Evolutionary conservation across 2,113 vertebrate genomes (phyloP).

Genomic region (Strigops habroptila): DNA sequence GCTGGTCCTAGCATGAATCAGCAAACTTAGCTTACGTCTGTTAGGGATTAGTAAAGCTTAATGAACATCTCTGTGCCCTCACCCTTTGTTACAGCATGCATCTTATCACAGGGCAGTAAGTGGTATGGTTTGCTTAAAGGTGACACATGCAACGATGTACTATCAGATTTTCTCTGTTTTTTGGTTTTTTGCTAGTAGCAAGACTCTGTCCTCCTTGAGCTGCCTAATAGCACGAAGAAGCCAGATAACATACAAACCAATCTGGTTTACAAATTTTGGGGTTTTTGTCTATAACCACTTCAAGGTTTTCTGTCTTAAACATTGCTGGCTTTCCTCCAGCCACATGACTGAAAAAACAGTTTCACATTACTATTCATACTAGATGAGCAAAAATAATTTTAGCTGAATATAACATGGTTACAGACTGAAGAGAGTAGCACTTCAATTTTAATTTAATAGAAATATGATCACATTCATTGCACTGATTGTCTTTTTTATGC

Average conservation of each 20-base stretch:
- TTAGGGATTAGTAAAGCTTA: neutral
- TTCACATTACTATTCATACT: neutral
- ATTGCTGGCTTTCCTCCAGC: neutral
- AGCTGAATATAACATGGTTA: neutral
- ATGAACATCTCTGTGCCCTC: neutral
- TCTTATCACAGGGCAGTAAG: neutral
- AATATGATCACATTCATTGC: neutral
- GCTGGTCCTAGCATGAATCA: neutral
- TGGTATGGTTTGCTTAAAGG: neutral
- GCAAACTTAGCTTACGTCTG: neutral
- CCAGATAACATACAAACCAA: neutral
- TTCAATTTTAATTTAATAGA: neutral
- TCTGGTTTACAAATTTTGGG: neutral
- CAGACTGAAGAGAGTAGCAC: neutral
- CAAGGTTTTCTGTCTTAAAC: neutral
- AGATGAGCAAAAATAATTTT: neutral
- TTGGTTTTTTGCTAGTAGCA: neutral
- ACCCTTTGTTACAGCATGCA: neutral
- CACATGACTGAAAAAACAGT: neutral
- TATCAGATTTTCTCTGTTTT: neutral
- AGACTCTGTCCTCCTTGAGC: neutral
- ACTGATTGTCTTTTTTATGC: neutral
- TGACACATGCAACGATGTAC: neutral
- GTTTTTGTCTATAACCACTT: neutral
- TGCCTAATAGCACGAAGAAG: neutral